Evolutionary conservation across 2,113 vertebrate species (phyloP).

Genomic region (Monarcha castaneiventris): DNA sequence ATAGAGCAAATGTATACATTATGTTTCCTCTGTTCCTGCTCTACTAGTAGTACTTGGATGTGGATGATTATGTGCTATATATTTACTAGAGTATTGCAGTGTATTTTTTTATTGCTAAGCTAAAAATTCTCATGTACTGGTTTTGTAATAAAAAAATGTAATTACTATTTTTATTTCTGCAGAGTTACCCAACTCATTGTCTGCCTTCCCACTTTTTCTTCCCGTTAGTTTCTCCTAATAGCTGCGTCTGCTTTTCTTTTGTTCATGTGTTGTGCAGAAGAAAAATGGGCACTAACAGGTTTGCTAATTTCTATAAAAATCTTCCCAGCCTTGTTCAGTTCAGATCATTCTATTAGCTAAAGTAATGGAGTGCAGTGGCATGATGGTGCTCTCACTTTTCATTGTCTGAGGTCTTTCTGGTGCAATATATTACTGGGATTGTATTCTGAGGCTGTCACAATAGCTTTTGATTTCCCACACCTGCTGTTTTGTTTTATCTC

Average conservation of each 20-base stretch:
- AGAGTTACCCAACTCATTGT: neutral
- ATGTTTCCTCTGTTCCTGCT: neutral
- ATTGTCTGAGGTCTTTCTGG: neutral
- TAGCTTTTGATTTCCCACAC: constrained; percentile 37
- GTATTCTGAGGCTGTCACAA: neutral
- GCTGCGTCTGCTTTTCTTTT: constrained; percentile 6
- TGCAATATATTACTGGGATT: constrained; percentile 14
- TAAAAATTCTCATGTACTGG: neutral
- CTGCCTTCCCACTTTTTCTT: neutral
- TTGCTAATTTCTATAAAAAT: constrained; percentile 45
- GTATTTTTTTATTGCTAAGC: neutral
- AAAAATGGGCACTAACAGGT: constrained; percentile 32
- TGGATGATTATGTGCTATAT: neutral
- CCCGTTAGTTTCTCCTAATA: neutral
- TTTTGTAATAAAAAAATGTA: neutral
- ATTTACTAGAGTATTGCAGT: neutral
- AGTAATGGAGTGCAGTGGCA: constrained; percentile 29
- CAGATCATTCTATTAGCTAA: constrained; percentile 27
- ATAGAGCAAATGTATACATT: neutral
- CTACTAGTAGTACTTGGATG: neutral
- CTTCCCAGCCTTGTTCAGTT: constrained; percentile 11
- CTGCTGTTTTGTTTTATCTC: constrained; percentile 16
- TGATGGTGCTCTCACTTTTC: neutral
- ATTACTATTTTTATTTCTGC: constrained; percentile 1
- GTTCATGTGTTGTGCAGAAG: neutral